These are phyloP conservation scores for Bothrops jararaca DNA, from an alignment of 2,113 vertebrate genomes.

Conservation along the genomic window DNA sequence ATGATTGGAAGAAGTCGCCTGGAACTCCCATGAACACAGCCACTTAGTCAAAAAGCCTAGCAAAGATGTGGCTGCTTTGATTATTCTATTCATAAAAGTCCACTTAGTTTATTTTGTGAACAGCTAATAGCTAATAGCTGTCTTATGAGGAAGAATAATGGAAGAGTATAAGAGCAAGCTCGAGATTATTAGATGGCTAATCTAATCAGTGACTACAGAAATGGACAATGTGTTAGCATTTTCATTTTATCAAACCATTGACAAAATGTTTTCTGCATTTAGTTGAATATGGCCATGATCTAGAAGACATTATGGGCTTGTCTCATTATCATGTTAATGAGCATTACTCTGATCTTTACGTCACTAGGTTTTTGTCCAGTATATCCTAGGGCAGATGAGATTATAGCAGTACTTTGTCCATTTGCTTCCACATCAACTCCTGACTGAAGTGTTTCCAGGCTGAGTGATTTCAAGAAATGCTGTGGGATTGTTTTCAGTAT, in stretches of 20 bases:
- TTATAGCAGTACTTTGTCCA: neutral
- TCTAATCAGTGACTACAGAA: neutral
- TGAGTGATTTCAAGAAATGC: neutral
- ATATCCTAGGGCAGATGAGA: neutral
- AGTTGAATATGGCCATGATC: neutral
- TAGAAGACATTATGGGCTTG: neutral
- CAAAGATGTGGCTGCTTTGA: neutral
- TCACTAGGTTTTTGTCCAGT: neutral
- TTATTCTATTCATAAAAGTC: neutral
- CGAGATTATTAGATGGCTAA: no score
- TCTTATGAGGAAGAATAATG: neutral
- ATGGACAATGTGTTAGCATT: neutral
- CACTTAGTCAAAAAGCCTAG: neutral
- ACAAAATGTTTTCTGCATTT: neutral
- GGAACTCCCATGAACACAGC: neutral
- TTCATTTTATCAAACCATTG: neutral
- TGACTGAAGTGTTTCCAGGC: neutral
- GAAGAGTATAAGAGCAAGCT: neutral
- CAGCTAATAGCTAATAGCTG: neutral
- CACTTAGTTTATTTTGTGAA: neutral
- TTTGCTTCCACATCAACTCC: neutral
- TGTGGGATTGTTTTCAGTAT: neutral
- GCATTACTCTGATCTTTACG: neutral
- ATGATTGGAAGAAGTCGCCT: neutral
- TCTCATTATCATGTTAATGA: neutral